Evolutionary conservation across 2,113 vertebrate genomes (phyloP).

Genomic region (Channa argus): DNA sequence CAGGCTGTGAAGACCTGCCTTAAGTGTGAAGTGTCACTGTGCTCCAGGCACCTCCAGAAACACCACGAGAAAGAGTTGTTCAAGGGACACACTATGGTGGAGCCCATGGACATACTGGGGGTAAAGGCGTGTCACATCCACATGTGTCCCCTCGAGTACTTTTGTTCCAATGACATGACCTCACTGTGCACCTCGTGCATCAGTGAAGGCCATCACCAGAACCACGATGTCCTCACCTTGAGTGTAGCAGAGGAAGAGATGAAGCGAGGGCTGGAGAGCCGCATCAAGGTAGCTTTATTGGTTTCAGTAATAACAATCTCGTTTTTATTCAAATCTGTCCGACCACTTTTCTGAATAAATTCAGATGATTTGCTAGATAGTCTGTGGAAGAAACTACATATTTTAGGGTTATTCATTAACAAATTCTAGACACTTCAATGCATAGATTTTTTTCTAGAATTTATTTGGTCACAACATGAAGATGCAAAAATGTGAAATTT

Average conservation of each 20-base stretch:
- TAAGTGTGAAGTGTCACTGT: constrained; percentile 80
- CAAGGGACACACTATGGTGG: constrained; percentile 70
- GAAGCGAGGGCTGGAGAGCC: constrained; percentile 62
- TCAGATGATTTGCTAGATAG: no score
- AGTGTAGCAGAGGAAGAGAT: constrained; percentile 76
- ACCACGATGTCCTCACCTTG: constrained; percentile 78
- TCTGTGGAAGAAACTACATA: no score
- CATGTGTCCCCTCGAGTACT: constrained; percentile 73
- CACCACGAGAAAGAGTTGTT: constrained; percentile 72
- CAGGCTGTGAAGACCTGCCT: constrained; percentile 80
- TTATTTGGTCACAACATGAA: no score
- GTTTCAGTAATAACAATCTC: neutral
- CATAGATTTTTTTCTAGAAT: no score
- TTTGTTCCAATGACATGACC: constrained; percentile 71
- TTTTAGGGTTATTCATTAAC: no score
- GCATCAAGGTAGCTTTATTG: constrained; percentile 58
- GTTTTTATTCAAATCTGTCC: no score
- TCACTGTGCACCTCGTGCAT: constrained; percentile 76
- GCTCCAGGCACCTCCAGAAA: constrained; percentile 78
- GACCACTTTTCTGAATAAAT: neutral
- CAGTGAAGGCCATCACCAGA: constrained; percentile 63
- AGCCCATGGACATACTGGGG: neutral
- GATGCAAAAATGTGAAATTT: no score
- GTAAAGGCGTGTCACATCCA: constrained; percentile 72
- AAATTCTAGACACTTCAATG: no score